Evolutionary conservation across 30 jellyfish, hydroid and myxozoan genomes (phyloP), one percentile per base, ranked within the genome.

Genomic region (Pseudorhiza aurosa): DNA sequence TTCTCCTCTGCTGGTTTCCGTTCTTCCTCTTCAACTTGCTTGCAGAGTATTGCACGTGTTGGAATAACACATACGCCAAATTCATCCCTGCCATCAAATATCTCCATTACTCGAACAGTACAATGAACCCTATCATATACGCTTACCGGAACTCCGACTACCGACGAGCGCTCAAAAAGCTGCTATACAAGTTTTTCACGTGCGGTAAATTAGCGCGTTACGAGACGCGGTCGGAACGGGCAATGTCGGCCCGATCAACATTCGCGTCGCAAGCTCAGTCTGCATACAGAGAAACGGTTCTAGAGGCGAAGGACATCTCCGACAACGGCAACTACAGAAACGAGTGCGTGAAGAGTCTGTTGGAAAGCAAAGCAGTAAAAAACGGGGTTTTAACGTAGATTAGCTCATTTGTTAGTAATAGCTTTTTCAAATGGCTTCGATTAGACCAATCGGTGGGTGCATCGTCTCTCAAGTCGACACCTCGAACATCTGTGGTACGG

Each of bases 91-190:
- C 83, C 18, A 88, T 88, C 21, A 88, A 88, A 37, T 78, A 65
- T 39, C 50, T 88, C 4, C 97, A 88, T 58, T 88, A 88, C 80
- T 29, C 88, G 14, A 88, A 88, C 75, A 69, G 90, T 63, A 88
- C 87, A 37, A 88, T 88, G 97, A 88, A 88, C 37, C 97, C 97
- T 5, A 17, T 79, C 9, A 79, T 88, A 2, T 88, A 88, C 83
- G 97, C 97, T 8, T 88, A 88, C 55, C 59, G 97, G 36, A 88
- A 88, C 47, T 35, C 97, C 11, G 97, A 88, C 37, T 78, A 69
- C 42, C 64, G 97, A 29, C 18, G 75, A 22, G 97, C 94, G 24
- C 72, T 88, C 39, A 88, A 80, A 56, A 88, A 78, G 37, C 80
- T 87, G 51, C 30, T 87, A 6, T 60, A 28, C 55, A 57, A 65